Evolutionary conservation across 2,113 vertebrate genomes (phyloP).

Genomic region (Cynopterus brachyotis): DNA sequence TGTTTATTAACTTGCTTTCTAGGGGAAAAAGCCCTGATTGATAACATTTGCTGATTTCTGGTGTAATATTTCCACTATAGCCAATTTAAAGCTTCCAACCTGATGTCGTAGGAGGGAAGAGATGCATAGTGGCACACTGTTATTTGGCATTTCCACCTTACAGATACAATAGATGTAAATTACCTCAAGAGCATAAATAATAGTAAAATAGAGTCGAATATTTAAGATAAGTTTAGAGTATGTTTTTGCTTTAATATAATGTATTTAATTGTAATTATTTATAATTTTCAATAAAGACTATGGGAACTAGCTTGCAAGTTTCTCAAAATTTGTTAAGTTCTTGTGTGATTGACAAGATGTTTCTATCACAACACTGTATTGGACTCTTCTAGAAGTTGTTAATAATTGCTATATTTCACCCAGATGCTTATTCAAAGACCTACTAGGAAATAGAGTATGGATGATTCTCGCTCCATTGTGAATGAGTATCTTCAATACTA

Average conservation of each 20-base stretch:
- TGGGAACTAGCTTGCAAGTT: background rate
- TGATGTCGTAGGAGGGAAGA: background rate
- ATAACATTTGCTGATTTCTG: background rate
- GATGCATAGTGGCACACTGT: background rate
- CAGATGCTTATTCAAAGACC: background rate
- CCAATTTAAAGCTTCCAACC: no score
- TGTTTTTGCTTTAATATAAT: background rate
- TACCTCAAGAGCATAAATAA: background rate
- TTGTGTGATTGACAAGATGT: background rate
- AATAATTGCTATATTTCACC: background rate
- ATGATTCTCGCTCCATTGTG: background rate
- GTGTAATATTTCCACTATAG: no score
- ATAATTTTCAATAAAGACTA: background rate
- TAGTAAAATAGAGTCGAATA: background rate
- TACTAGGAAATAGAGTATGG: background rate
- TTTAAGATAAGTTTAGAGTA: background rate
- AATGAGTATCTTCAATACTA: background rate
- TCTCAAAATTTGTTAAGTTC: background rate
- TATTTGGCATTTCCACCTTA: background rate
- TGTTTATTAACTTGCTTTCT: background rate
- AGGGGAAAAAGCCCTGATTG: no score
- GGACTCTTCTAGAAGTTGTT: background rate
- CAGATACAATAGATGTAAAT: no score
- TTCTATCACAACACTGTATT: background rate
- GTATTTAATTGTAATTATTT: background rate